Conservation (phyloP, 2,113 vertebrate species). For the Rhinopomastus cyanomelas region DNA sequence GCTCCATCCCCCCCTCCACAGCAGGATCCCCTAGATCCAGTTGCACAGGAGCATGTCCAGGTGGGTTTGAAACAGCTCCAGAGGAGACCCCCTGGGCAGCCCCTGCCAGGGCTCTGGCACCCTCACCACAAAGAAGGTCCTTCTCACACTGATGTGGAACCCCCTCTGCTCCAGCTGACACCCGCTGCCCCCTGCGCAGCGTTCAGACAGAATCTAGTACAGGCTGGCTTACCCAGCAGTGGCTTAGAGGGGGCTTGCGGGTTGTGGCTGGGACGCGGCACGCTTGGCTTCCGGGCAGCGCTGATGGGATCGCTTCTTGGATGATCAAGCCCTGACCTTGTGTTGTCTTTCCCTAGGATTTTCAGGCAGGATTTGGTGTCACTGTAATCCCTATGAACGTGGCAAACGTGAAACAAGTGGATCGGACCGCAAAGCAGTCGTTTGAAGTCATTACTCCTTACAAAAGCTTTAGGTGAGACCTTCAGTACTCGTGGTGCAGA, state of each 20-base stretch:
- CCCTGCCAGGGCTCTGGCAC: too few species aligned
- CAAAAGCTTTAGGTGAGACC: slow-evolving; percentile 89
- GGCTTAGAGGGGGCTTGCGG: not conserved
- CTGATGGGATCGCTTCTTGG: too few species aligned
- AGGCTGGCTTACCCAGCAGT: not conserved
- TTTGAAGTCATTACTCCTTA: slow-evolving; percentile 99
- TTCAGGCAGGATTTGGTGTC: slow-evolving; percentile 86
- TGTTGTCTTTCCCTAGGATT: slow-evolving; percentile 81
- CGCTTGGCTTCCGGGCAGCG: too few species aligned
- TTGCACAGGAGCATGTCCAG: too few species aligned
- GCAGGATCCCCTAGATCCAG: too few species aligned
- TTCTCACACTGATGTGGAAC: too few species aligned
- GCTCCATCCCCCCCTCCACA: too few species aligned
- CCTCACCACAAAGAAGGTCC: too few species aligned
- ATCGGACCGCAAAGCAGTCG: slow-evolving; percentile 79
- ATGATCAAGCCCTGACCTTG: not conserved
- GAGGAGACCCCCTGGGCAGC: too few species aligned
- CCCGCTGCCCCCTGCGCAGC: too few species aligned
- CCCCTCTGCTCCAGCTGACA: too few species aligned
- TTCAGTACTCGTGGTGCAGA: not conserved
- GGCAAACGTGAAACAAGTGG: slow-evolving; percentile 85
- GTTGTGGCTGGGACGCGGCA: not conserved
- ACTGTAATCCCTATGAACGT: slow-evolving; percentile 88
- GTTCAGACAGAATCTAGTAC: not conserved
- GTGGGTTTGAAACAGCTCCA: too few species aligned